These are phyloP conservation scores for Molothrus ater DNA, from an alignment of 2,797 vertebrate species.

Conservation along the genomic window DNA sequence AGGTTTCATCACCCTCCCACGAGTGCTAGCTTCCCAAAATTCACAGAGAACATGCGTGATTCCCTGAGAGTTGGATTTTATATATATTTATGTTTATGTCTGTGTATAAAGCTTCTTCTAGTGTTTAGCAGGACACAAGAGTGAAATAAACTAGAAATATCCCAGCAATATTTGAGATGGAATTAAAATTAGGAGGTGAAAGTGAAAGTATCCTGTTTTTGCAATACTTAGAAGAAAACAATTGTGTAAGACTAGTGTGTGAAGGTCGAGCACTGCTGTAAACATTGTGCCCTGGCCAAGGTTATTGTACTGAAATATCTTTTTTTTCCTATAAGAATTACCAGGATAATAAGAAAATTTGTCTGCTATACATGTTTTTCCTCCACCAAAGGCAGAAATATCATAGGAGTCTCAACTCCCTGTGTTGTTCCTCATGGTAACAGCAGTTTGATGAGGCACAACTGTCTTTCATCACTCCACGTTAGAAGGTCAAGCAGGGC, in stretches of 20 bases:
- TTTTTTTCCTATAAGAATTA: neutral
- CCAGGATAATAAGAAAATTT: neutral
- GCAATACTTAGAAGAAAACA: slow-evolving; percentile 28
- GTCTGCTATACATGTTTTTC: neutral
- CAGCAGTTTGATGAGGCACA: neutral
- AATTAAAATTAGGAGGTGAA: slow-evolving; percentile 31
- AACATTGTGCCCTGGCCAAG: neutral
- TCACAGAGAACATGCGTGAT: neutral
- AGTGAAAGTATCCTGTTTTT: neutral
- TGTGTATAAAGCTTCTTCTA: neutral
- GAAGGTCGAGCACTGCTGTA: neutral
- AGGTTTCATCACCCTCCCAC: neutral
- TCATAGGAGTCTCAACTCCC: neutral
- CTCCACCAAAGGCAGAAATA: neutral
- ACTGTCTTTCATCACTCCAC: neutral
- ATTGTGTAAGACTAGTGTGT: neutral
- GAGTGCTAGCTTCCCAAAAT: neutral
- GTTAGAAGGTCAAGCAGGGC: neutral
- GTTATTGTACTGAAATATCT: slow-evolving; percentile 5
- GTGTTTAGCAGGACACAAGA: neutral
- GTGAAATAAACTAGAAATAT: neutral
- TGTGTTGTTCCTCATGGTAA: neutral
- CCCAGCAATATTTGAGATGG: neutral
- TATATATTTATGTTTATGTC: neutral
- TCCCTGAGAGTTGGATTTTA: neutral